A percentile compares a stretch with the other conserved stretches of the same genome.
Conservation (phyloP, 2,797 vertebrate species). For the Myoxocephalus aenaeus region DNA sequence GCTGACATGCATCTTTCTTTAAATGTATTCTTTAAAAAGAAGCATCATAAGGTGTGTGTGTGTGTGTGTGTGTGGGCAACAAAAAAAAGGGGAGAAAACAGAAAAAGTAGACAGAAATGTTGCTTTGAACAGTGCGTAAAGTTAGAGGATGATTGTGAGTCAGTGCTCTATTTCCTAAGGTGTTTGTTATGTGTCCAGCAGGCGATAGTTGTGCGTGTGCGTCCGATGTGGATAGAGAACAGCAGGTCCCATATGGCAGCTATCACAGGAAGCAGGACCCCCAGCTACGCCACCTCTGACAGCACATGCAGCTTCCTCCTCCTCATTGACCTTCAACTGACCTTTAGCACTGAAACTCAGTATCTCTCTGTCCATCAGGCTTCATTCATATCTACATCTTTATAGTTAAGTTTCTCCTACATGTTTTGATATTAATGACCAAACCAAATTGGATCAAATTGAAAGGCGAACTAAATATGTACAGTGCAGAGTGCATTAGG, state of each 20-base stretch:
- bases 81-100: background rate
- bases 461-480: background rate
- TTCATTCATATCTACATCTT: background rate
- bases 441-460: background rate
- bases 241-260: conserved; percentile 62
- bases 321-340: conserved; percentile 56
- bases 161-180: conserved; percentile 46
- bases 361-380: background rate
- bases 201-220: conserved; percentile 3
- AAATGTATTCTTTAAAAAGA: conserved; percentile 5
- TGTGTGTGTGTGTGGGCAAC: background rate
- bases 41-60: background rate
- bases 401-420: background rate
- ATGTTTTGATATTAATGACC: background rate
- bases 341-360: background rate
- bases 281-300: conserved; percentile 32
- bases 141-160: conserved; percentile 37
- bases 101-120: background rate
- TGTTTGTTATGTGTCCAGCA: conserved; percentile 23
- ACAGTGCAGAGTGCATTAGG: background rate
- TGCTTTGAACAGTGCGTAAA: background rate
- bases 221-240: conserved; percentile 42
- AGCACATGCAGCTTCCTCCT: conserved; percentile 36
- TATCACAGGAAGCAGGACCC: conserved; percentile 62
- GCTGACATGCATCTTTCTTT: conserved; percentile 35